Base-by-base conservation (phyloP, 2,113 vertebrate genomes). In the Dromiciops gliroides region DNA sequence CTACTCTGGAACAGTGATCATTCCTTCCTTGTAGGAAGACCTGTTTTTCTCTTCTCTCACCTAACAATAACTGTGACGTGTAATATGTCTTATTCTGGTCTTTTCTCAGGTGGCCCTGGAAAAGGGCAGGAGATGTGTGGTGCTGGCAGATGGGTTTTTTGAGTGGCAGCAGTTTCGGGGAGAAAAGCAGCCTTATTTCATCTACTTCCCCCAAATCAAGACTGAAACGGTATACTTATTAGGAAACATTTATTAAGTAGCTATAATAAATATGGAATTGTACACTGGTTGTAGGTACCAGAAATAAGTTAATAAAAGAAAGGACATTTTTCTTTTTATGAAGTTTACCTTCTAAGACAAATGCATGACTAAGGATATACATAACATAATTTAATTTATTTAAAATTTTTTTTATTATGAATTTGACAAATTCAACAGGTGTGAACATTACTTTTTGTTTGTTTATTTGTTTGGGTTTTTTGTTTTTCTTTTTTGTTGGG, bases 91-190 rank as follows among this genome's bases (percentile, higher is more conserved):
- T 67, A 94, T 56, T 90, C 91, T 48, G 95, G 28, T 97, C 67
- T 92, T 89, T 90, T 48, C 7, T 89, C 98, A 99, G 99, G 98
- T 98, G 25, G 99, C 99, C 91, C 95, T 99, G 75, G 91, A 99
- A 37, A 99, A 99, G 97, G 99, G 99, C 50, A 99, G 99, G 94
- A 99, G 99, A 92, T 99, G 99, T 0, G 99, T 99, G 91, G 98
- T 99, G 92, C 97, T 99, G 92, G 99, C 99, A 2, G 99, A 99
- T 92, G 99, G 99, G 92, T 99, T 99, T 98, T 99, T 99, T 0
- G 99, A 99, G 98, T 99, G 99, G 99, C 99, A 98, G 97, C 98
- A 97, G 92, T 91, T 95, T 88, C 98, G 97, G 8, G 98, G 98
- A 25, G 97, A 98, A 26, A 99, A 99, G 94, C 99, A 99, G 95